These are phyloP conservation scores for Neoascia interrupta DNA, from an alignment of 2,888 invertebrate genomes.

Conservation along the genomic window DNA sequence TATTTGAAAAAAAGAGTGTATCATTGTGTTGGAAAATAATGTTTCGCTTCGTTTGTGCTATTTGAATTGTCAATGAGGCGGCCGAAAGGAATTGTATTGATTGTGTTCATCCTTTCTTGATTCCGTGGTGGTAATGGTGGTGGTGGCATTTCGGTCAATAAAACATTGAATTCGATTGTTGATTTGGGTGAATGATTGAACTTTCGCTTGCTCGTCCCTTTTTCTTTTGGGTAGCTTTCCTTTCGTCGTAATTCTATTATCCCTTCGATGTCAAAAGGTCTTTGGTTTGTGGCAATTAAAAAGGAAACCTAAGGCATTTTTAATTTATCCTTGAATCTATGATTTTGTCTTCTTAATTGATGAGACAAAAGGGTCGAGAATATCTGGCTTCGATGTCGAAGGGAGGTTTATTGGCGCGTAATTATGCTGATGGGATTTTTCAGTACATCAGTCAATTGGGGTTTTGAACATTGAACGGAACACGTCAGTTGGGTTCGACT, in stretches of 20 bases:
- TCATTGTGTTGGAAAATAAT: constrained; percentile 61
- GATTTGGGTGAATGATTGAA: constrained; percentile 64
- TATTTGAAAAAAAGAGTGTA: constrained; percentile 48
- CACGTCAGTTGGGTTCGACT: too few species aligned
- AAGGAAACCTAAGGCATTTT: constrained; percentile 18
- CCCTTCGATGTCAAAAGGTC: constrained; percentile 26
- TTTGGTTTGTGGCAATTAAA: constrained; percentile 54
- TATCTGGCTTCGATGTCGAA: too few species aligned
- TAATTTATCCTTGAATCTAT: constrained; percentile 48
- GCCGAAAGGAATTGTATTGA: constrained; percentile 56
- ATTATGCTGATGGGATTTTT: too few species aligned
- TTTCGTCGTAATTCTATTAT: constrained; percentile 51
- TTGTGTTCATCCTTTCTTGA: constrained; percentile 46
- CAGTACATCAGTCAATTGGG: too few species aligned
- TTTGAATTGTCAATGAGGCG: constrained; percentile 66
- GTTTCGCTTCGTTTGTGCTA: constrained; percentile 65
- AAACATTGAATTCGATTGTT: constrained; percentile 64
- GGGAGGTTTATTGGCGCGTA: too few species aligned
- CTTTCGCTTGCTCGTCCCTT: constrained; percentile 32
- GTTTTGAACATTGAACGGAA: too few species aligned
- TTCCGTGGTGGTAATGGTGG: neutral
- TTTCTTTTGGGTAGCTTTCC: constrained; percentile 9
- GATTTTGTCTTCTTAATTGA: constrained; percentile 45
- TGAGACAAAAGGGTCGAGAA: too few species aligned
- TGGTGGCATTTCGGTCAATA: constrained; percentile 52